Evolutionary conservation across 2,113 vertebrate species (phyloP).

Genomic region (Glaucidium brasilianum): DNA sequence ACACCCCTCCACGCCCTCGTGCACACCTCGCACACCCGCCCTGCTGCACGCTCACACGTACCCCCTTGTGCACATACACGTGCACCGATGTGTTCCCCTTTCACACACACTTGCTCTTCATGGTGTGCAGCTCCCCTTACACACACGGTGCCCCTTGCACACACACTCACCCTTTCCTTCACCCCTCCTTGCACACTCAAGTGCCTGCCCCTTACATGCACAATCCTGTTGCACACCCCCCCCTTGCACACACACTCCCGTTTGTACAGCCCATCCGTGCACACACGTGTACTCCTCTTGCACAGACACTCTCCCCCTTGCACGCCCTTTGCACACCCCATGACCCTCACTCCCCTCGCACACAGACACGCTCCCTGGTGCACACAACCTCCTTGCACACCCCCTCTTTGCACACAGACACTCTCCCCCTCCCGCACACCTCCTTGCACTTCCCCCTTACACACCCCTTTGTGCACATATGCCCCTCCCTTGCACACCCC

Average conservation of each 20-base stretch:
- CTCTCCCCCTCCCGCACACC: background rate
- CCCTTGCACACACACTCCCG: too few relatives aligned
- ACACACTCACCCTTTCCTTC: background rate
- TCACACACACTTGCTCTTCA: too few relatives aligned
- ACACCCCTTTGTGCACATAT: background rate
- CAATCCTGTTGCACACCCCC: too few relatives aligned
- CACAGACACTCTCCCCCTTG: too few relatives aligned
- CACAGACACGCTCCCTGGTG: too few relatives aligned
- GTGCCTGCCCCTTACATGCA: background rate
- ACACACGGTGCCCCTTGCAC: background rate
- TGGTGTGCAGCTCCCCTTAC: background rate
- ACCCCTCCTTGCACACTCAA: background rate
- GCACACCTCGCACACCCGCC: background rate
- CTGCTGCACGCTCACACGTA: background rate
- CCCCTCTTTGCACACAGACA: background rate
- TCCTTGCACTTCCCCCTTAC: background rate
- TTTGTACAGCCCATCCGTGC: too few relatives aligned
- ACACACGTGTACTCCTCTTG: too few relatives aligned
- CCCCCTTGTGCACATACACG: background rate
- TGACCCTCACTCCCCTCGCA: too few relatives aligned
- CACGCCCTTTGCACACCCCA: background rate
- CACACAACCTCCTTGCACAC: too few relatives aligned
- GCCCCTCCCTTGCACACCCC: background rate
- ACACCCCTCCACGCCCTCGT: too few relatives aligned
- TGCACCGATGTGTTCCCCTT: background rate